Evolutionary conservation across 2,888 invertebrate genomes (phyloP).

Genomic region (Dendrolimus houi): DNA sequence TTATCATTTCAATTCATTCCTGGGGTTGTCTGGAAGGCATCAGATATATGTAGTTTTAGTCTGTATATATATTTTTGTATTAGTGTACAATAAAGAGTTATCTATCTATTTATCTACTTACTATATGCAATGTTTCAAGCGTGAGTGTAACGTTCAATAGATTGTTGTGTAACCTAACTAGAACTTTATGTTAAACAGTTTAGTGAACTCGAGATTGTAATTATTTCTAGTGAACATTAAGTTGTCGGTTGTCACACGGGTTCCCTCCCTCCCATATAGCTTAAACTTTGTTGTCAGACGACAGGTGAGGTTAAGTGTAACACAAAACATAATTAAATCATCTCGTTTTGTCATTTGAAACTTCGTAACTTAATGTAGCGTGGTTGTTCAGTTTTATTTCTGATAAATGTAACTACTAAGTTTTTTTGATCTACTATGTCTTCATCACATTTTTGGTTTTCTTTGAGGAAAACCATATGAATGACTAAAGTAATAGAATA

Average conservation of each 20-base stretch:
- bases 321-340: slow-evolving; percentile 28
- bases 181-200: slow-evolving; percentile 16
- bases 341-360: slow-evolving; percentile 17
- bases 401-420: neutral
- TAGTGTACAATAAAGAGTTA: too few relatives aligned
- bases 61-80: too few relatives aligned
- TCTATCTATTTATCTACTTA: too few relatives aligned
- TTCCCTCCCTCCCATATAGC: slow-evolving; percentile 23
- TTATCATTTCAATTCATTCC: too few relatives aligned
- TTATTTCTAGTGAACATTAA: slow-evolving; percentile 32
- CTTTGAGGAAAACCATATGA: too few relatives aligned
- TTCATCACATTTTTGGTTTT: neutral
- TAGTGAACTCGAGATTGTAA: slow-evolving; percentile 35
- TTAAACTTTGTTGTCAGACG: slow-evolving; percentile 17
- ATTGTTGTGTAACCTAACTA: too few relatives aligned
- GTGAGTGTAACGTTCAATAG: too few relatives aligned
- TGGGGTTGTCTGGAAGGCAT: too few relatives aligned
- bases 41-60: too few relatives aligned
- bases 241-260: slow-evolving; percentile 36
- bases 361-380: slow-evolving; percentile 12
- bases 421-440: too few relatives aligned
- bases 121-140: too few relatives aligned
- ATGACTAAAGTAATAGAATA: too few relatives aligned
- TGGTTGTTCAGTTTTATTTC: slow-evolving; percentile 2
- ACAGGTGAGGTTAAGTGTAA: slow-evolving; percentile 38